A percentile compares a stretch with the other conserved stretches of the same genome.
Conservation (phyloP, 2,888 invertebrate species). For the Hyppa rectilinea region DNA sequence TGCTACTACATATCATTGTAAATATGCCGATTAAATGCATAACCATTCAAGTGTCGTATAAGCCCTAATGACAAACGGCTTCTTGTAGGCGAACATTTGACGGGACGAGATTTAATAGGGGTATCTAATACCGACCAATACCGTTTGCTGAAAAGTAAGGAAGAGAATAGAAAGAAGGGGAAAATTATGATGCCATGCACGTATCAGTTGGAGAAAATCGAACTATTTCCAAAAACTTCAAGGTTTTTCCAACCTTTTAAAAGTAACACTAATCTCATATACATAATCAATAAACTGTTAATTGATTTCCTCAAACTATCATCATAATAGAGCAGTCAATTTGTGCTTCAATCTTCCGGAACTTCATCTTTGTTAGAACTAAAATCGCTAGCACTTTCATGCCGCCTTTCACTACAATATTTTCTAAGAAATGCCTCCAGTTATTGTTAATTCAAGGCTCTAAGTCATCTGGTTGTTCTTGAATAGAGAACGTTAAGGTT, state of each 20-base stretch:
- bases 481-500: conserved; percentile 66
- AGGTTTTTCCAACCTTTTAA: conserved; percentile 1
- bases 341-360: conserved; percentile 69
- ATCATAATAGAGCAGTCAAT: conserved; percentile 53
- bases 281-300: conserved; percentile 8
- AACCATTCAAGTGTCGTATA: too few species aligned
- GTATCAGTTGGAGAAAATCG: neutral
- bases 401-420: conserved; percentile 25
- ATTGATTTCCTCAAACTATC: conserved; percentile 45
- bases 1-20: too few species aligned
- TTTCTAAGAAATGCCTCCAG: conserved; percentile 18
- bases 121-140: too few species aligned
- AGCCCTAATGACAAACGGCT: too few species aligned
- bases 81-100: too few species aligned
- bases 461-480: conserved; percentile 57
- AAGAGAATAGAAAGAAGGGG: too few species aligned
- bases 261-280: conserved; percentile 2
- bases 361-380: conserved; percentile 59
- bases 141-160: too few species aligned
- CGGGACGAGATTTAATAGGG: too few species aligned
- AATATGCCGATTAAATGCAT: too few species aligned
- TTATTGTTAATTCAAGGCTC: conserved; percentile 37
- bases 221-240: neutral
- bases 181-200: too few species aligned
- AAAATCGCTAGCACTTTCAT: conserved; percentile 51